Conservation (phyloP, 2,113 vertebrate species). For the Tamias sibiricus region DNA sequence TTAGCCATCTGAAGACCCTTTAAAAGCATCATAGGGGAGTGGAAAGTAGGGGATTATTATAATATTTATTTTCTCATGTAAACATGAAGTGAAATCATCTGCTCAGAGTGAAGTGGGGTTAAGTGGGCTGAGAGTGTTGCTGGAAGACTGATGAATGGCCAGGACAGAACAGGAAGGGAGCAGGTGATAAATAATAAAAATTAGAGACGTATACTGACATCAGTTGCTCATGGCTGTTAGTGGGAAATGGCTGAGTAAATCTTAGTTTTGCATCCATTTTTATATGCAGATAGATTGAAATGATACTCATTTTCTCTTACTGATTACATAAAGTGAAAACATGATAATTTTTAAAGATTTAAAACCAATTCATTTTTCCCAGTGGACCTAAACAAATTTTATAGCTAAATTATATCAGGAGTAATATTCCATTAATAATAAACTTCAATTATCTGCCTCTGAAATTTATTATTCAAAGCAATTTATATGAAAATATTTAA, state of each 20-base stretch:
- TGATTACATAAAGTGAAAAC: conserved; percentile 32
- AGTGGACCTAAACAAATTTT: neutral
- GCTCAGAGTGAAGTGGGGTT: neutral
- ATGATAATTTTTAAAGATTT: conserved; percentile 38
- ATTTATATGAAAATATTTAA: conserved; percentile 41
- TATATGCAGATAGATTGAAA: conserved; percentile 1
- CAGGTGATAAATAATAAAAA: neutral
- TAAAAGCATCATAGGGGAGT: neutral
- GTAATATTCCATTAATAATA: neutral
- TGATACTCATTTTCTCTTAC: neutral
- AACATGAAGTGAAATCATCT: neutral
- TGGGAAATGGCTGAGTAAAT: neutral
- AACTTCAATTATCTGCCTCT: neutral
- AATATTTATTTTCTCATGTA: neutral
- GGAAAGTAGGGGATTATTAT: too few species aligned
- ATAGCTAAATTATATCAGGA: conserved; percentile 13
- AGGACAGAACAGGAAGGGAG: neutral
- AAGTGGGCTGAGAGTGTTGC: neutral
- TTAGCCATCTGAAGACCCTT: neutral
- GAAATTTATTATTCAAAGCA: neutral
- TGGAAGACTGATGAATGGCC: neutral
- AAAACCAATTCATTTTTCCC: conserved; percentile 1
- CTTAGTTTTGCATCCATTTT: neutral
- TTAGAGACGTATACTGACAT: neutral
- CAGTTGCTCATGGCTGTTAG: neutral